A percentile compares a stretch with the other conserved stretches of the same genome.
Conservation (phyloP, 1,140 invertebrate species). For the Orchesella cincta region DNA sequence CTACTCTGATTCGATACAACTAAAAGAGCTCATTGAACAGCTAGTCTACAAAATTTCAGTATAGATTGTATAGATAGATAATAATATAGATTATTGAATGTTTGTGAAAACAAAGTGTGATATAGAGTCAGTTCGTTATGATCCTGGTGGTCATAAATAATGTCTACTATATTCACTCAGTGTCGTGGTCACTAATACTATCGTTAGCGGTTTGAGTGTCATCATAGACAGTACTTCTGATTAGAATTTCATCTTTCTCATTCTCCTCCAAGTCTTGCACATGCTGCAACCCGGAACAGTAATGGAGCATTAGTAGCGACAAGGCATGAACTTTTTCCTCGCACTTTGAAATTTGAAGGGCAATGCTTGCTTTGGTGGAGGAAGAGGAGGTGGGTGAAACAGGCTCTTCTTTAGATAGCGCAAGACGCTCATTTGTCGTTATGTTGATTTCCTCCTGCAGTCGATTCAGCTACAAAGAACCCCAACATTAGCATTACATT, state of each 20-base stretch:
- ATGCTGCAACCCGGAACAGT: slow-evolving; percentile 77
- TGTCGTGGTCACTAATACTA: slow-evolving; percentile 5
- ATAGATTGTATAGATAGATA: too few species aligned
- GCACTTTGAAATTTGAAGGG: slow-evolving; percentile 63
- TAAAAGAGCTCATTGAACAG: too few species aligned
- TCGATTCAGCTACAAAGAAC: slow-evolving; percentile 66
- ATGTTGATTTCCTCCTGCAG: slow-evolving; percentile 70
- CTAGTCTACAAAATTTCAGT: too few species aligned
- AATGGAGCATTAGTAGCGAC: slow-evolving; percentile 79
- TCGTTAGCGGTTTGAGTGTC: background rate
- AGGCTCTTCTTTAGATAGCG: slow-evolving; percentile 58
- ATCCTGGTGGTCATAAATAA: too few species aligned
- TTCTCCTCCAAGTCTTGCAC: slow-evolving; percentile 61
- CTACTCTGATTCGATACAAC: too few species aligned
- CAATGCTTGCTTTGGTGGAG: slow-evolving; percentile 62
- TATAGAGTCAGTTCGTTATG: too few species aligned
- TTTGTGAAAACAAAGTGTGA: too few species aligned
- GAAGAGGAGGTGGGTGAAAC: slow-evolving; percentile 56
- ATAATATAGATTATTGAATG: too few species aligned
- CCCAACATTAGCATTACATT: background rate
- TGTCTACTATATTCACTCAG: too few species aligned
- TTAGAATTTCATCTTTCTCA: slow-evolving; percentile 57
- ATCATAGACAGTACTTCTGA: background rate
- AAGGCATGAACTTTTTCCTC: slow-evolving; percentile 76
- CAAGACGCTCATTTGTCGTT: slow-evolving; percentile 62